Evolutionary conservation across 92 coral and sea anemone genomes (phyloP).

Genomic region (Micromussa lordhowensis): DNA sequence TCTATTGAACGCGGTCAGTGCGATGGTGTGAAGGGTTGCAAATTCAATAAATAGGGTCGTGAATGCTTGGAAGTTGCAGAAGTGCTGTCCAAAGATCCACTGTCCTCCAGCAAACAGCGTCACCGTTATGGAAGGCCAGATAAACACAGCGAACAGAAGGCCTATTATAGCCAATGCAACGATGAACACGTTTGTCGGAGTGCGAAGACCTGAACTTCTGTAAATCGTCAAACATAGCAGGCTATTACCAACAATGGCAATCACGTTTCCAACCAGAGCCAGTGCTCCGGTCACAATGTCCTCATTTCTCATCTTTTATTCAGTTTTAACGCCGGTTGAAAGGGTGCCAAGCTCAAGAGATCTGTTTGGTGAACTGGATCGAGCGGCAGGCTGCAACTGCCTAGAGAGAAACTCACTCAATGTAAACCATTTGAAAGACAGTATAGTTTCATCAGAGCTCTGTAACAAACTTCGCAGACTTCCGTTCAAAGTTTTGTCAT

Average conservation of each 20-base stretch:
- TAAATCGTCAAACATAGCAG: slow-evolving; percentile 35
- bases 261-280: not conserved
- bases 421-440: not conserved
- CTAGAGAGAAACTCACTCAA: not conserved
- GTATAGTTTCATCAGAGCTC: not conserved
- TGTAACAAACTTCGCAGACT: not conserved
- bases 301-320: not conserved
- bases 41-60: slow-evolving; percentile 22
- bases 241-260: slow-evolving; percentile 22
- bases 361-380: no score
- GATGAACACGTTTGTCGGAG: slow-evolving; percentile 26
- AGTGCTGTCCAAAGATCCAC: slow-evolving; percentile 23
- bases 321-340: not conserved
- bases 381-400: not conserved
- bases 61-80: slow-evolving; percentile 28
- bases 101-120: slow-evolving; percentile 7
- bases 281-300: not conserved
- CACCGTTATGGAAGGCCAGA: slow-evolving; percentile 15
- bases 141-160: slow-evolving; percentile 15
- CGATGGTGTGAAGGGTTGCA: slow-evolving; percentile 41
- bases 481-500: not conserved
- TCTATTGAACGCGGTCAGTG: slow-evolving; percentile 41
- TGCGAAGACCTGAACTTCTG: slow-evolving; percentile 10
- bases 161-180: slow-evolving; percentile 23
- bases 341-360: no score